Conservation (phyloP, 37 sponge, comb jelly and placozoan species). For the Halichondria panicea region DNA sequence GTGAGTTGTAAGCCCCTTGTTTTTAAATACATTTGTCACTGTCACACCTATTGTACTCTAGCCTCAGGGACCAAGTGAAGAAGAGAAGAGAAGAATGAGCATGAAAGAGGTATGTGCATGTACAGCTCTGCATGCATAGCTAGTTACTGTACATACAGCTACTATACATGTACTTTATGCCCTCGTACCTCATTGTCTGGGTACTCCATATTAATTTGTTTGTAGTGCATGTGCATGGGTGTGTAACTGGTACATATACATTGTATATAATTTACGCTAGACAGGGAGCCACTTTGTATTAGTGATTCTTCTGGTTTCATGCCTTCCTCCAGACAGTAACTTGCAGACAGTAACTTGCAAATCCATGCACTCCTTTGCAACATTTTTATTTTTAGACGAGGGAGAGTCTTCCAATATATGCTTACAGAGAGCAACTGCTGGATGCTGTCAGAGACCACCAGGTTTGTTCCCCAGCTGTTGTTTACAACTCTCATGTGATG, state of each 20-base stretch:
- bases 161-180: too few relatives aligned
- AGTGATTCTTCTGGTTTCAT: neutral
- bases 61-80: conserved; percentile 39
- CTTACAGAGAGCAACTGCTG: conserved; percentile 81
- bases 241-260: too few relatives aligned
- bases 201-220: too few relatives aligned
- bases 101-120: conserved; percentile 74
- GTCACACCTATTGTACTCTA: neutral
- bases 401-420: conserved; percentile 89
- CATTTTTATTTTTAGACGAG: conserved; percentile 71
- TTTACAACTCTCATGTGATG: neutral
- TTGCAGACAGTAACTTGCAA: neutral
- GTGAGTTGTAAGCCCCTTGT: too few relatives aligned
- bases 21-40: neutral
- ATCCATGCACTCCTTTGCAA: too few relatives aligned
- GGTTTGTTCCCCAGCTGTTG: too few relatives aligned
- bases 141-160: too few relatives aligned
- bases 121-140: too few relatives aligned
- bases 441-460: conserved; percentile 89
- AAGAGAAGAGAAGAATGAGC: conserved; percentile 70
- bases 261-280: too few relatives aligned
- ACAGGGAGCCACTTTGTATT: neutral
- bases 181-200: too few relatives aligned
- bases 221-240: too few relatives aligned
- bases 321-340: neutral